Base-by-base conservation (phyloP, 2,888 invertebrate genomes). In the Scaptomyza polygonia region DNA sequence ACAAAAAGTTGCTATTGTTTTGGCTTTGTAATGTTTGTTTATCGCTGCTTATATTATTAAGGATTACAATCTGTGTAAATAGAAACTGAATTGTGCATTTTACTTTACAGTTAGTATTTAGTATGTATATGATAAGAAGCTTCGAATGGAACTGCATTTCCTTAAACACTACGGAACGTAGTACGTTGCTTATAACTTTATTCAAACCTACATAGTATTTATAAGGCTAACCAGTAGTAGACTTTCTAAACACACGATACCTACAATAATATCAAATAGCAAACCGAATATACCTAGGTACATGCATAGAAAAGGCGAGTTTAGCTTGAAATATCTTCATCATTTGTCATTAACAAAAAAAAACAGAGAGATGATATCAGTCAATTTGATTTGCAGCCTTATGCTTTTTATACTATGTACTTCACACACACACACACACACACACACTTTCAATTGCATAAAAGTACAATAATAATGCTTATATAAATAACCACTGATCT, bases 331-430 rank as follows among this genome's bases (percentile, higher is more conserved):
- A 11, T 51, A 34, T 32, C 63, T 39, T 18, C 29, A 44, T 40
- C 51, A 29, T 51, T 64, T 64, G n/a, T 55, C 34, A n/a, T n/a
- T 18, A 40, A 32, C 14, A 40, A 32, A 36, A 16, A 27, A 45
- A 16, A 7, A 30, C 27, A 30, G 59, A 43, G 29, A 30, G 43
- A 40, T n/a, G 40, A 52, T 48, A 36, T 63, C 29, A 53, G 77
- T 82, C 74, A 82, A 82, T 82, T 82, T 82, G 0, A 55, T 79
- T 82, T 85, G 79, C 82, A 69, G 62, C 74, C 80, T 79, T 70
- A 67, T 42, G 63, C 70, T 58, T 62, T 42, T 44, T 36, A 48
- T 48, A n/a, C n/a, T n/a, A 34, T 71, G 43, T 64, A 59, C 39
- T 18, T 54, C 34, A 21, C 34, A 29, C 34, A n/a, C n/a, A 25